Evolutionary conservation across 2,113 vertebrate species (phyloP), one percentile per base, ranked within the genome.

Genomic region (Atherinomorus stipes): DNA sequence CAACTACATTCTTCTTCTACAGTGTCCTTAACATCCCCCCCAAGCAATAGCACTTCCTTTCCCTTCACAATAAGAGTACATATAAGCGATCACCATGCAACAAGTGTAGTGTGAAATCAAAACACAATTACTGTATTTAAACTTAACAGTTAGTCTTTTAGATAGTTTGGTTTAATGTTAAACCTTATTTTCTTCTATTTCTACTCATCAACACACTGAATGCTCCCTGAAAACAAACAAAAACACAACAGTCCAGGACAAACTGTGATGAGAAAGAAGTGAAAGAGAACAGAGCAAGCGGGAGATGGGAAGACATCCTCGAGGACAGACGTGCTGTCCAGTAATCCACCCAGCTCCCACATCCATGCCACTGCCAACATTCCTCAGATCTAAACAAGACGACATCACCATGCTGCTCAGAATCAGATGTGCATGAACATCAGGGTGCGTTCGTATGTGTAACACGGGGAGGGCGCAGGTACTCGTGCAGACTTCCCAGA

Each of bases 401-500:
- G 15, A 38, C 26, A 40, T 53, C 50, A 11, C 45, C 18, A 16
- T 23, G 12, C 8, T 0, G 5, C 40, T 19, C 12, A 1, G 6
- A 18, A 44, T 69, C 12, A 11, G 34, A 56, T 26, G 18, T 47
- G 16, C 0, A 2, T 19, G 42, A 51, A 47, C 18, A 47, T 19
- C 15, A 44, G 19, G 13, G 25, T 49, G 19, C 16, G 23, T 26
- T 4, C 53, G 58, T 21, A 60, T 19, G 28, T 59, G 4, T 13
- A 63, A 26, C 26, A 15, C 15, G 1, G 31, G 54, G 38, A 61
- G 23, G 23, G 44, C 75, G 66, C 13, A 42, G 37, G 50, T 56
- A 23, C 38, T 49, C 52, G 59, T 71, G 23, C 25, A 75, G 71
- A 73, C 50, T 77, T 64, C 54, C 52, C 61, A 49, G 25, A 59